Conservation (phyloP, 2,888 invertebrate genomes). For the Spodoptera littoralis region DNA sequence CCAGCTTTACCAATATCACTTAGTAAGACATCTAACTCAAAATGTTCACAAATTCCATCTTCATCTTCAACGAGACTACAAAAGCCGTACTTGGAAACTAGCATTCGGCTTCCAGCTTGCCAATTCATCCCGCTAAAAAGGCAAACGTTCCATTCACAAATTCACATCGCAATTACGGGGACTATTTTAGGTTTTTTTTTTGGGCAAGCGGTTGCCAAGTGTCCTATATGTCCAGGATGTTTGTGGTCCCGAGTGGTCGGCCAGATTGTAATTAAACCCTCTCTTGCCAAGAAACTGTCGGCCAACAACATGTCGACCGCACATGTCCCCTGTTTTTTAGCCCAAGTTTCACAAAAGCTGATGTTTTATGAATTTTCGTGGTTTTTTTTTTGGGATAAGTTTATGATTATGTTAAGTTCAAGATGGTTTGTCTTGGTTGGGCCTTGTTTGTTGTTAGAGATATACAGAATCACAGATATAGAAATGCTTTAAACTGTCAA, state of each 20-base stretch:
- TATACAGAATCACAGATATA: too few species aligned
- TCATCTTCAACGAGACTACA: conserved; percentile 13
- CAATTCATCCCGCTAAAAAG: conserved; percentile 46
- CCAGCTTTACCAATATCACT: too few species aligned
- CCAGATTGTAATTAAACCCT: conserved; percentile 61
- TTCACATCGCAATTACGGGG: conserved; percentile 63
- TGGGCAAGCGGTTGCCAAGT: conserved; percentile 55
- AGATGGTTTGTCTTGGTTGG: neutral
- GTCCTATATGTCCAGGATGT: conserved; percentile 55
- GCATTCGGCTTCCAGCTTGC: conserved; percentile 22
- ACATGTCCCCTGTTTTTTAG: conserved; percentile 48
- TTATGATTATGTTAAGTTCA: conserved; percentile 24
- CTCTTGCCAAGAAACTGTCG: conserved; percentile 62
- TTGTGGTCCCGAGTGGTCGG: conserved; percentile 60
- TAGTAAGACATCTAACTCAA: too few species aligned
- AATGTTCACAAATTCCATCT: neutral
- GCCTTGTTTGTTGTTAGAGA: too few species aligned
- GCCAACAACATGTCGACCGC: conserved; percentile 54
- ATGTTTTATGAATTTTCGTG: conserved; percentile 32
- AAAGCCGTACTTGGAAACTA: conserved; percentile 12
- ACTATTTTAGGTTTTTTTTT: conserved; percentile 57
- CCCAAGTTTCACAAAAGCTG: conserved; percentile 37
- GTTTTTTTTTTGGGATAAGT: conserved; percentile 5
- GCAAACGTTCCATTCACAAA: conserved; percentile 59
- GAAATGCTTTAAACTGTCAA: too few species aligned